Conservation (phyloP, 2,888 invertebrate species). For the Lasioglossum oenotherae region DNA sequence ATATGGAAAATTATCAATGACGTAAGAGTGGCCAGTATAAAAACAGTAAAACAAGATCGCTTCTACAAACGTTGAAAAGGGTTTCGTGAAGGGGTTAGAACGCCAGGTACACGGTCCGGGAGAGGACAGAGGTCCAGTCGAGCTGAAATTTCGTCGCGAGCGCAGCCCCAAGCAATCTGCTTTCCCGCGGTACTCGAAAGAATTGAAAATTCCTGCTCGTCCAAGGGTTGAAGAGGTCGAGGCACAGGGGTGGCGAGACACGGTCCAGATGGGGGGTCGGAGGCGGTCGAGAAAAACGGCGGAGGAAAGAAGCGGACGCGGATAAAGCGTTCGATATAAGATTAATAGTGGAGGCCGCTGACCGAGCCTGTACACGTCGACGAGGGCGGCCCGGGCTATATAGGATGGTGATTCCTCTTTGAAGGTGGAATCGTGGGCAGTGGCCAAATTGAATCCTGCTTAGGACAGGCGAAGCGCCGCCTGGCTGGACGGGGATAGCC, state of each 20-base stretch:
- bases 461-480: conserved; percentile 77
- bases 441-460: conserved; percentile 84
- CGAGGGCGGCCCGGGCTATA: conserved; percentile 71
- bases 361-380: conserved; percentile 69
- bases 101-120: not conserved
- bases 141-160: conserved; percentile 44
- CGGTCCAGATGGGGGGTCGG: conserved; percentile 27
- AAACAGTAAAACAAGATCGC: not conserved
- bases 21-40: not conserved
- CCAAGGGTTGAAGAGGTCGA: conserved; percentile 75
- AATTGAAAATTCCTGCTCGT: conserved; percentile 81
- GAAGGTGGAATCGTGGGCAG: conserved; percentile 82
- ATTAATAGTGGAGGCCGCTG: conserved; percentile 82
- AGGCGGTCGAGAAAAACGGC: conserved; percentile 32
- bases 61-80: not conserved
- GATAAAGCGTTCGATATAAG: conserved; percentile 84
- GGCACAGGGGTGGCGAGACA: conserved; percentile 32
- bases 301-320: conserved; percentile 69
- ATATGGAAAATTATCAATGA: not conserved
- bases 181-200: conserved; percentile 73
- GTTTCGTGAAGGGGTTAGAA: not conserved
- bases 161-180: conserved; percentile 60
- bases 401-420: conserved; percentile 82
- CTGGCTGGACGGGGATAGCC: conserved; percentile 59
- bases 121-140: not conserved